These are phyloP conservation scores for Parambassis ranga DNA, from an alignment of 2,797 vertebrate genomes.

Conservation along the genomic window DNA sequence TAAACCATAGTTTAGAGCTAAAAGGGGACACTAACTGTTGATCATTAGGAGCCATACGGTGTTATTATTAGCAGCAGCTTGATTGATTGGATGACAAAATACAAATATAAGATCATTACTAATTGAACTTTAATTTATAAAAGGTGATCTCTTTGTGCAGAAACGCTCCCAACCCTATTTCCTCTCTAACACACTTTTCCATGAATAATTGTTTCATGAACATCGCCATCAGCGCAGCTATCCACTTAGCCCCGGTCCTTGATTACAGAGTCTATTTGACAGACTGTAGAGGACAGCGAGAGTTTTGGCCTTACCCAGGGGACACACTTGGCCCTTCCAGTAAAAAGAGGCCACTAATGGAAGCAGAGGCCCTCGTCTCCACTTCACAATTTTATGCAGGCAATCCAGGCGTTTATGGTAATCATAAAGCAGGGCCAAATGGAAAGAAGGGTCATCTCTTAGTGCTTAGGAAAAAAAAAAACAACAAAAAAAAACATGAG, in stretches of 20 bases:
- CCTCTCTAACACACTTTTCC: conserved; percentile 28
- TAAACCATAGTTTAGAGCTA: not conserved
- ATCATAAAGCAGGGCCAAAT: conserved; percentile 86
- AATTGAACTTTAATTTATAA: conserved; percentile 24
- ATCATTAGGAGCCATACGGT: no score
- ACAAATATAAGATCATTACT: not conserved
- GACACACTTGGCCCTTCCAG: conserved; percentile 87
- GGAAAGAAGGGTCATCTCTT: conserved; percentile 75
- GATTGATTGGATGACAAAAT: not conserved
- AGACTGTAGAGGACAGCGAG: conserved; percentile 58
- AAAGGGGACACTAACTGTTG: no score
- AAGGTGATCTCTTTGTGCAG: conserved; percentile 27
- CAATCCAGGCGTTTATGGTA: conserved; percentile 87
- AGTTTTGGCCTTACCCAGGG: conserved; percentile 76
- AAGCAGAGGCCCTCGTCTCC: conserved; percentile 79
- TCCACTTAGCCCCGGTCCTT: conserved; percentile 66
- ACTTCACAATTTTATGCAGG: conserved; percentile 82
- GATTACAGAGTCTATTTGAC: conserved; percentile 67
- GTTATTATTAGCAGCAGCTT: no score
- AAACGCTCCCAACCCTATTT: conserved; percentile 27
- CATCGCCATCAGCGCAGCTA: conserved; percentile 39
- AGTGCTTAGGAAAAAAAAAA: no score
- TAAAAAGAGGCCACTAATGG: conserved; percentile 91
- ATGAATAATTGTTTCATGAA: conserved; percentile 60
- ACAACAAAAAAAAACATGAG: conserved; percentile 27